Conservation (phyloP, 2,888 invertebrate genomes). For the Eumacrocentrus americanus region DNA sequence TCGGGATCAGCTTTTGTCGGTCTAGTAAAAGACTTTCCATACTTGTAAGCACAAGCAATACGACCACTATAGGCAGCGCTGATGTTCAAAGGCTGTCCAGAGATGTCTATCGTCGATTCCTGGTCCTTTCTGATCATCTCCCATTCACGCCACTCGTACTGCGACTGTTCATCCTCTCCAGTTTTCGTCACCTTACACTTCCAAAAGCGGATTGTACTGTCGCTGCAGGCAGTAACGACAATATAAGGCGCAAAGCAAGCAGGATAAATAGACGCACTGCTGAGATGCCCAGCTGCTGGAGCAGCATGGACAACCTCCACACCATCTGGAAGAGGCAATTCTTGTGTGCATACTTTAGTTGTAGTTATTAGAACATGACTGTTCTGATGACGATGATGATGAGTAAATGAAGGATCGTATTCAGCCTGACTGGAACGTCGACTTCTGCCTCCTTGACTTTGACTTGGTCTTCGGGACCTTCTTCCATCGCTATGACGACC, state of each 20-base stretch:
- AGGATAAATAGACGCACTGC: constrained; percentile 97
- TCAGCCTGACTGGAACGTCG: constrained; percentile 57
- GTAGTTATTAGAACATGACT: constrained; percentile 84
- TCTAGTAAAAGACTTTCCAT: constrained; percentile 86
- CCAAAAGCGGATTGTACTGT: constrained; percentile 91
- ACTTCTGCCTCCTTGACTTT: constrained; percentile 45
- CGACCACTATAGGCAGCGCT: constrained; percentile 98
- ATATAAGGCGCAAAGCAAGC: constrained; percentile 99
- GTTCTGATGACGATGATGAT: constrained; percentile 51
- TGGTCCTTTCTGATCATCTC: constrained; percentile 80
- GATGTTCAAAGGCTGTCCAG: constrained; percentile 86
- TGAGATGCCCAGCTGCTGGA: constrained; percentile 95
- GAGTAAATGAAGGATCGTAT: constrained; percentile 46
- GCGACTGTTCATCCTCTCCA: constrained; percentile 52
- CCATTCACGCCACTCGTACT: constrained; percentile 87
- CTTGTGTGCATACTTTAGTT: constrained; percentile 89
- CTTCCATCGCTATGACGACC: constrained; percentile 52
- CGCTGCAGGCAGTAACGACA: constrained; percentile 93
- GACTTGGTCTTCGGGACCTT: constrained; percentile 56
- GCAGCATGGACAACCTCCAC: constrained; percentile 91
- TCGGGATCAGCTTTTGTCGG: constrained; percentile 77
- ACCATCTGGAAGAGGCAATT: constrained; percentile 83
- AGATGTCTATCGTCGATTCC: constrained; percentile 73
- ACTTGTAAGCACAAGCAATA: constrained; percentile 96
- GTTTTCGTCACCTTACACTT: constrained; percentile 73